Percentiles rank a stretch among this genome's conserved stretches.
phyloP scores from a whole-genome alignment of 2,113 vertebrate genomes.

The Chloropsis cyanopogon region DNA sequence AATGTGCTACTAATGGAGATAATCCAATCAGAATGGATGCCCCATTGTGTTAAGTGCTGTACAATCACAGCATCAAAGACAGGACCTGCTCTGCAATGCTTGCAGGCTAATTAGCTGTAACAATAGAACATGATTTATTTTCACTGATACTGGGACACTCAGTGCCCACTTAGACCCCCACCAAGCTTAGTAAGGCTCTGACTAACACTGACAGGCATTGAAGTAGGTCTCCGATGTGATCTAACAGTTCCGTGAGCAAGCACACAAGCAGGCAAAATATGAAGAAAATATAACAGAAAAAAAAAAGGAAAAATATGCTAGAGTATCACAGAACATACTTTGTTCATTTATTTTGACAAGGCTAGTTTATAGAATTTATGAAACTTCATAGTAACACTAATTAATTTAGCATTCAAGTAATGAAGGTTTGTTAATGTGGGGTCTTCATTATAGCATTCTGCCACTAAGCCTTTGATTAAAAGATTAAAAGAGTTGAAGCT shows the following conservation, averaged over 20 bases:
- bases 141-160: background rate
- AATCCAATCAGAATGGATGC: background rate
- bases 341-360: constrained; percentile 48
- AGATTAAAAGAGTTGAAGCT: constrained; percentile 23
- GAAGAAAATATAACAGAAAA: background rate
- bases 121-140: background rate
- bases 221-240: background rate
- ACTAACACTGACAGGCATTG: background rate
- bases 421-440: constrained; percentile 14
- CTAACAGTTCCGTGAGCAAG: background rate
- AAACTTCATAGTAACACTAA: constrained; percentile 32
- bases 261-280: background rate
- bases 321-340: background rate
- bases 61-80: background rate
- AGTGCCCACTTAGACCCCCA: background rate
- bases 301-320: background rate
- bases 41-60: background rate
- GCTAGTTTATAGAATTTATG: constrained; percentile 42
- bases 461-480: constrained; percentile 27
- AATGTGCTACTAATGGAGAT: background rate
- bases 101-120: background rate
- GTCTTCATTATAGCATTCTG: constrained; percentile 12
- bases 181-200: background rate
- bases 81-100: background rate
- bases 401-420: constrained; percentile 37